phyloP scores from a whole-genome alignment of 2,113 vertebrate species.

The Oostethus manadensis region DNA sequence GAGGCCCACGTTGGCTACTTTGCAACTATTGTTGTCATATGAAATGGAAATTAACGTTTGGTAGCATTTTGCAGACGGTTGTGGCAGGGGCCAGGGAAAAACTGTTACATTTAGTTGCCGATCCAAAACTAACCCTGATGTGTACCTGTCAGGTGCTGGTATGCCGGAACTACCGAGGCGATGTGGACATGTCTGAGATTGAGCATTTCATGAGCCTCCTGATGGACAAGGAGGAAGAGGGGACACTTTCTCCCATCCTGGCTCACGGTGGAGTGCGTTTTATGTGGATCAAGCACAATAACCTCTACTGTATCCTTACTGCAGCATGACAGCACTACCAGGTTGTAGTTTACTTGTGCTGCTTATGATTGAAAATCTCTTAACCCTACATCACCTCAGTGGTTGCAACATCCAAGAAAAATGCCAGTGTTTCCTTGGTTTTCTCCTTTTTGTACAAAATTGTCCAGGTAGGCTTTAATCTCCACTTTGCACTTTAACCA shows the following conservation, averaged over 20 bases:
- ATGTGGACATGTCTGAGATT: slow-evolving; percentile 98
- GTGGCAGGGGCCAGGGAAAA: too few relatives aligned
- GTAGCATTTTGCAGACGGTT: too few relatives aligned
- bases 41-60: too few relatives aligned
- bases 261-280: slow-evolving; percentile 94
- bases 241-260: slow-evolving; percentile 88
- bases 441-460: slow-evolving; percentile 99
- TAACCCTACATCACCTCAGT: slow-evolving; percentile 72
- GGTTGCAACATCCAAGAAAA: slow-evolving; percentile 98
- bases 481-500: not conserved
- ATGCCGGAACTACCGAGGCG: slow-evolving; percentile 93
- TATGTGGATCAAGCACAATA: slow-evolving; percentile 99
- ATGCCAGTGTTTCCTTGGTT: slow-evolving; percentile 91
- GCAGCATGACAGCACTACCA: too few relatives aligned
- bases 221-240: slow-evolving; percentile 98
- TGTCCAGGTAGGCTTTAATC: slow-evolving; percentile 80
- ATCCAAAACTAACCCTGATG: not conserved
- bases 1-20: too few relatives aligned
- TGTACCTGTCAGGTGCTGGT: slow-evolving; percentile 81
- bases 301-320: slow-evolving; percentile 91
- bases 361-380: slow-evolving; percentile 43
- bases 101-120: too few relatives aligned
- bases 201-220: slow-evolving; percentile 98
- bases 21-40: too few relatives aligned
- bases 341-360: too few relatives aligned